phyloP scores from a whole-genome alignment of 2,888 invertebrate genomes.

The Andrena hattorfiana region DNA sequence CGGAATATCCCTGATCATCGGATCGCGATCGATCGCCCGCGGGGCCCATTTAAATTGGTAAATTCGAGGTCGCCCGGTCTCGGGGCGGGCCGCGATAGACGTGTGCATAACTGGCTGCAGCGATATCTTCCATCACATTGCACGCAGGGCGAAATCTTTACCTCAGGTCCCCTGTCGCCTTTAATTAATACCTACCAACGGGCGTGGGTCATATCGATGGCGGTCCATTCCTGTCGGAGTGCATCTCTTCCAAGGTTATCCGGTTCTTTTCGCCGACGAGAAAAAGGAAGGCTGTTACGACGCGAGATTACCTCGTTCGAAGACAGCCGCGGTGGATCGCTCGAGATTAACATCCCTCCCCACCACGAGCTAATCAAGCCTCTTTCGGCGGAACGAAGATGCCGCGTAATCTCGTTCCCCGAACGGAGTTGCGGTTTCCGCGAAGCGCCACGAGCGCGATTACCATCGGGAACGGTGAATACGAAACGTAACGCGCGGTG shows the following conservation, averaged over 20 bases:
- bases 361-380: conserved; percentile 19
- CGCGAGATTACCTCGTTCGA: conserved; percentile 8
- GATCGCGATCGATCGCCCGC: conserved; percentile 23
- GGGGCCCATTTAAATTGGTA: conserved; percentile 20
- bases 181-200: conserved; percentile 18
- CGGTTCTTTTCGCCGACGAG: conserved; percentile 43
- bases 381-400: conserved; percentile 1
- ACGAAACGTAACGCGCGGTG: not conserved
- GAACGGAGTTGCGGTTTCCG: conserved; percentile 12
- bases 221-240: conserved; percentile 31
- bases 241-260: conserved; percentile 49
- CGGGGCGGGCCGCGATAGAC: not conserved
- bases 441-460: not conserved
- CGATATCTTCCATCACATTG: not conserved
- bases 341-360: conserved; percentile 19
- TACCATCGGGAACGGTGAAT: not conserved
- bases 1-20: conserved; percentile 27
- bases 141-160: conserved; percentile 15
- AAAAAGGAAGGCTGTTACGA: not conserved
- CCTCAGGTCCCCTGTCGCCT: conserved; percentile 14
- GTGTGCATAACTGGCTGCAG: not conserved
- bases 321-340: conserved; percentile 31
- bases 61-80: conserved; percentile 34
- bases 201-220: conserved; percentile 22
- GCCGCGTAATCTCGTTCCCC: not conserved